Conservation (phyloP, 2,888 invertebrate genomes). For the Hofmannophila pseudospretella region DNA sequence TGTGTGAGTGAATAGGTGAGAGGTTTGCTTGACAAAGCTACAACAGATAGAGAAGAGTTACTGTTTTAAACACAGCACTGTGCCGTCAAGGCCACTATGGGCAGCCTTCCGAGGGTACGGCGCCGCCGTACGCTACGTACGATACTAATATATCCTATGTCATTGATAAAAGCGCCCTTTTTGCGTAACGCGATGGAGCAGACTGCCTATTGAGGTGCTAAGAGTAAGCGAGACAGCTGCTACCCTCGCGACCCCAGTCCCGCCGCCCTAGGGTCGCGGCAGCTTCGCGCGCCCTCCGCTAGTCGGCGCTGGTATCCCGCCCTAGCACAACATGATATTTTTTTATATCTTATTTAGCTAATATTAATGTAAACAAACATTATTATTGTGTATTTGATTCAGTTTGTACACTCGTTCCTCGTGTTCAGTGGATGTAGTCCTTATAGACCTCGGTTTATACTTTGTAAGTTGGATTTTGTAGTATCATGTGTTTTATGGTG, state of each 20-base stretch:
- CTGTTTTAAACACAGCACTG: too few relatives aligned
- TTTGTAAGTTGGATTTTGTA: too few relatives aligned
- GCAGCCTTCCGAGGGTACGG: slow-evolving; percentile 29
- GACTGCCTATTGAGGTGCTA: slow-evolving; percentile 44
- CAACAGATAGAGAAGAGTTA: too few relatives aligned
- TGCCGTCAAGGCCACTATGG: slow-evolving; percentile 61
- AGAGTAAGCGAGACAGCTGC: slow-evolving; percentile 51
- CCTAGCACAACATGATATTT: slow-evolving; percentile 56
- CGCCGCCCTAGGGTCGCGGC: slow-evolving; percentile 61
- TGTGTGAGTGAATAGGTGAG: too few relatives aligned
- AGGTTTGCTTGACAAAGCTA: too few relatives aligned
- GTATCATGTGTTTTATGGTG: not conserved
- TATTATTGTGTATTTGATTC: slow-evolving; percentile 35
- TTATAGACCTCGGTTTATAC: too few relatives aligned
- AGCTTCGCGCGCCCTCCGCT: slow-evolving; percentile 53
- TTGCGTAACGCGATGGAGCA: slow-evolving; percentile 57
- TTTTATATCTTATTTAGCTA: slow-evolving; percentile 45
- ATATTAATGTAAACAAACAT: slow-evolving; percentile 68
- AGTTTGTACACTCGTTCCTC: slow-evolving; percentile 21
- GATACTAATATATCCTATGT: slow-evolving; percentile 54
- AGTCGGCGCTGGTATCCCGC: slow-evolving; percentile 71
- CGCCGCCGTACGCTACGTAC: slow-evolving; percentile 8
- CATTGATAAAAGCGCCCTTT: slow-evolving; percentile 72
- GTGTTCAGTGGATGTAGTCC: slow-evolving; percentile 31
- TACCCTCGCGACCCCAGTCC: slow-evolving; percentile 26